phyloP scores from a whole-genome alignment of 2,888 invertebrate genomes.

The Drosophila recens region DNA sequence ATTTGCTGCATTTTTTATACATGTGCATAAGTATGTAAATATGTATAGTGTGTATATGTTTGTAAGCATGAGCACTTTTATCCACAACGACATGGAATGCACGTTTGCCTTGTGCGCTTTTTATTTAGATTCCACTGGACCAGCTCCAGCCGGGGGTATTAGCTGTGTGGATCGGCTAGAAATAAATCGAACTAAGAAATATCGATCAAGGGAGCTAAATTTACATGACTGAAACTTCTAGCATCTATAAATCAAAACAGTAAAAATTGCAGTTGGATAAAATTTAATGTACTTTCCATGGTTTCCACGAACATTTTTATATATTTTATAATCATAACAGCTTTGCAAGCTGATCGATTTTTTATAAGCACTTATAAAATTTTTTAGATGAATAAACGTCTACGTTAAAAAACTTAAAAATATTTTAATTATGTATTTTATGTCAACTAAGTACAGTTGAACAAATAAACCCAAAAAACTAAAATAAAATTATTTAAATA shows the following conservation, averaged over 20 bases:
- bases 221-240: too few species aligned
- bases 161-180: background rate
- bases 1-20: constrained; percentile 45
- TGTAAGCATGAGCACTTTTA: background rate
- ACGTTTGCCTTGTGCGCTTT: constrained; percentile 8
- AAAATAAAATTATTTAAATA: too few species aligned
- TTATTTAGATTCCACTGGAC: background rate
- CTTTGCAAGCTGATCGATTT: too few species aligned
- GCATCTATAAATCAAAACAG: too few species aligned
- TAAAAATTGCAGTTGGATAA: background rate
- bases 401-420: too few species aligned
- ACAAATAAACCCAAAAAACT: too few species aligned
- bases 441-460: too few species aligned
- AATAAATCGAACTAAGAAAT: background rate
- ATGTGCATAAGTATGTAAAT: background rate
- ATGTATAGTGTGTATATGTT: background rate
- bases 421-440: too few species aligned
- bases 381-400: too few species aligned
- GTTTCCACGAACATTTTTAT: background rate
- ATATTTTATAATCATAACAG: too few species aligned
- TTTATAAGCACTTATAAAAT: too few species aligned
- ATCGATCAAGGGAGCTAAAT: background rate
- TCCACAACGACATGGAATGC: background rate
- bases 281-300: background rate
- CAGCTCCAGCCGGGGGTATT: background rate